A percentile compares a stretch with the other conserved stretches of the same genome.
phyloP scores from a whole-genome alignment of 2,113 vertebrate species.

The Dipodomys spectabilis region DNA sequence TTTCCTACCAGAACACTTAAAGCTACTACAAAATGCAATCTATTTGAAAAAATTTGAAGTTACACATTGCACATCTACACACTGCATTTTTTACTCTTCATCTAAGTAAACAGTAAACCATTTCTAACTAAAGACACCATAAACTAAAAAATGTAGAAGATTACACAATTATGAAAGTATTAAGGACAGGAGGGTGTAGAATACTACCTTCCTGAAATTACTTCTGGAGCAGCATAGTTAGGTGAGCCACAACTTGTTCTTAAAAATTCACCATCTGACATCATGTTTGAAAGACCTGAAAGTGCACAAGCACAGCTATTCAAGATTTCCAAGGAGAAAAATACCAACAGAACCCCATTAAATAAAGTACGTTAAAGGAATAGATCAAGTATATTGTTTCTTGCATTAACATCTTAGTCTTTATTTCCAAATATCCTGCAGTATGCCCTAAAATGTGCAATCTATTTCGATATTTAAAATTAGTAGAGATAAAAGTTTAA shows the following conservation, averaged over 20 bases:
- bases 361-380: conserved; percentile 34
- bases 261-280: conserved; percentile 99
- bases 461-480: conserved; percentile 46
- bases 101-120: not conserved
- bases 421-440: conserved; percentile 35
- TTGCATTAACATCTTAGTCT: conserved; percentile 6
- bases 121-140: conserved; percentile 34
- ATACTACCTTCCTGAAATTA: conserved; percentile 97
- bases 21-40: conserved; percentile 35
- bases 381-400: conserved; percentile 42
- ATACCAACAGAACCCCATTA: conserved; percentile 40
- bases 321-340: conserved; percentile 74
- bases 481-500: conserved; percentile 28
- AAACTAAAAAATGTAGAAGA: conserved; percentile 32
- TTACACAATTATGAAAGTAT: conserved; percentile 40
- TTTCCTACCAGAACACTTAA: conserved; percentile 19
- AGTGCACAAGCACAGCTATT: conserved; percentile 80
- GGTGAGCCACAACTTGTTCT: conserved; percentile 98
- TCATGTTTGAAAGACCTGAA: conserved; percentile 99
- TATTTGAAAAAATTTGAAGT: conserved; percentile 49
- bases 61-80: not conserved
- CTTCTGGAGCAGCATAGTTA: conserved; percentile 98
- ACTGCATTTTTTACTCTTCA: not conserved
- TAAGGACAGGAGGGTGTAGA: not conserved
- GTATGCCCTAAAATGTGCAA: conserved; percentile 16